Base-by-base conservation (phyloP, 2,888 invertebrate species). In the Lysandra coridon region DNA sequence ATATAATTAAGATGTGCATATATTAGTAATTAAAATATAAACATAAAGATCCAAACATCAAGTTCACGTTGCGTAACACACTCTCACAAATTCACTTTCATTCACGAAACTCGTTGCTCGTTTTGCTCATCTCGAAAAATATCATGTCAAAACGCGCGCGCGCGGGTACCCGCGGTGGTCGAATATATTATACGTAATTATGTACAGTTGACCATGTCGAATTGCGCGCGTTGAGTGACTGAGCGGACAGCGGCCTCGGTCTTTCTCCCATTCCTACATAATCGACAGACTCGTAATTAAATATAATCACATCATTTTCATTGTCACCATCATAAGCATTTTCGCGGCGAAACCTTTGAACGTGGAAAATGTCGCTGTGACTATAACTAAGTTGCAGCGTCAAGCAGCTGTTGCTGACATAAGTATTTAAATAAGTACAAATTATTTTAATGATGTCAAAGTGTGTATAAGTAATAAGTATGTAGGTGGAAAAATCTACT, bases 251-350 rank as follows among this genome's bases (percentile, higher is more conserved):
- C 88, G 88, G 89, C 90, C 88, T 86, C 90, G 89, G 90, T 92
- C 93, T 92, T 92, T 92, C 94, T 92, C 92, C 94, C 94, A 93
- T 93, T 92, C 93, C 93, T 90, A 91, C 91, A 90, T 92, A 88
- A 87, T 60, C 74, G 74, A 74, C 74, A 57, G 53, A 73, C 40
- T 74, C 74, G 74, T 75, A 79, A 79, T 74, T 79, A 69, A 64
- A 49, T 77, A 64, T 73, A 64, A 64, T 37, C 49, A 76, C 76
- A 49, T 33, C 40, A 78, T 74, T 49, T 53, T 62, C 57, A 53
- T 57, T 78, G 79, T 81, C 80, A 78, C 80, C 37, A 69, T 69
- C 69, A 6, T 37, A 69, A 69, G 6, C 12, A 69, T 69, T 37
- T 69, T 69, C 69, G 33, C 69, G 69, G 69, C 69, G 69, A 69